These are phyloP conservation scores for Entomyzon cyanotis DNA, from an alignment of 2,113 vertebrate genomes.

Conservation along the genomic window DNA sequence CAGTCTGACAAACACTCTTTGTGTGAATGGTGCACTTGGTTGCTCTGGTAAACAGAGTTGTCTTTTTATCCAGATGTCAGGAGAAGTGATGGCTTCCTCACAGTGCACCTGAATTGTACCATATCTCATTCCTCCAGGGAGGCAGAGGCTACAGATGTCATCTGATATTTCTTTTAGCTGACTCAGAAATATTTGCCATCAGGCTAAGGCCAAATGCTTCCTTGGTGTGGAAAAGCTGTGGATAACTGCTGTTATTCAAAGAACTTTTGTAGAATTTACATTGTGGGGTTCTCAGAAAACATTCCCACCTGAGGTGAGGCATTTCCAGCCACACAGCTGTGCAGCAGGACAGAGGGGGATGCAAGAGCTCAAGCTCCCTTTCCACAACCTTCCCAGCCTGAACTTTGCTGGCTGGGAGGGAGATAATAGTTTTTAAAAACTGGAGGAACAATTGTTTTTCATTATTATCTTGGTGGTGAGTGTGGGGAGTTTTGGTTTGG, in stretches of 20 bases:
- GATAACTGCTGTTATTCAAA: background rate
- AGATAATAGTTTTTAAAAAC: background rate
- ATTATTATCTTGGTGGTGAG: background rate
- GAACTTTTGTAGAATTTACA: background rate
- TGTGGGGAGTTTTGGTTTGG: fast-evolving
- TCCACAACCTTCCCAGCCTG: background rate
- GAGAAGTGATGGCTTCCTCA: constrained; percentile 23
- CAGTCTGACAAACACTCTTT: constrained; percentile 54
- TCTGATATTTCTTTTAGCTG: constrained; percentile 25
- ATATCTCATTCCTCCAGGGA: constrained; percentile 39
- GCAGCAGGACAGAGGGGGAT: background rate
- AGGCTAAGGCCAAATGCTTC: background rate
- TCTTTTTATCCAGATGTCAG: constrained; percentile 52
- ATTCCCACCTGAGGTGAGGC: background rate
- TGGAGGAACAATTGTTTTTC: background rate
- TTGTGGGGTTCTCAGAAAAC: background rate
- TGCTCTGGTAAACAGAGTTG: constrained; percentile 17
- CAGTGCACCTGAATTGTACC: background rate
- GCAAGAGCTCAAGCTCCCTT: background rate
- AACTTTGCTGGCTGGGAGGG: background rate
- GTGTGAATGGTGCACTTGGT: background rate
- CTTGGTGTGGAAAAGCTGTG: background rate
- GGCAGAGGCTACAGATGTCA: background rate
- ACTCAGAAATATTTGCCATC: background rate
- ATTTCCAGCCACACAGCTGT: background rate